Evolutionary conservation across 35 echinoderm and acorn worm genomes (phyloP), one percentile per base, ranked within the genome.

Genomic region (Strongylocentrotus purpuratus): DNA sequence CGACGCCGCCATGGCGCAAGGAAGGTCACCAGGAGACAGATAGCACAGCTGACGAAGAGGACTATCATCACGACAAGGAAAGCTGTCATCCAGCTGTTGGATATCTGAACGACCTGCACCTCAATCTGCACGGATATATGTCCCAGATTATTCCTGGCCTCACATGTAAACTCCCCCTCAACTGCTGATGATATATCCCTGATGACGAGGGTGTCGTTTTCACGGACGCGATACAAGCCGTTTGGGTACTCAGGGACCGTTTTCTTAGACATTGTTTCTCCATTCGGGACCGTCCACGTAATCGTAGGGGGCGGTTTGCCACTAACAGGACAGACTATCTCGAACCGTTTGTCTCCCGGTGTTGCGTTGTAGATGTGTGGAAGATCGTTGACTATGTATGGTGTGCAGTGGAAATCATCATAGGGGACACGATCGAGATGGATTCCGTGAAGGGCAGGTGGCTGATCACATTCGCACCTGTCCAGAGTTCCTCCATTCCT

Each of bases 241-340:
- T 89, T 89, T 78, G 5, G 25, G 65, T 78, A 28, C 65, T 78
- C 65, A 7, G 20, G 65, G 87, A 46, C 31, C 15, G 87, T 89
- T 15, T 45, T 46, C 32, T 33, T 46, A 1, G 87, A 45, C 15
- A 89, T 89, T 11, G 12, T 33, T 31, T 89, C 87, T 4, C 87
- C 87, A 89, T 20, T 46, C 12, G 87, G 87, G 45, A 13, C 41
- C 45, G 45, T 33, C 87, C 87, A 89, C 15, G 32, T 45, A 9
- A 89, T 89, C 5, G 32, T 89, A 46, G 87, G 87, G 45, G 32
- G 45, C 45, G 87, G 87, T 89, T 89, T 89, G 13, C 33, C 87
- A 89, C n/a, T 9, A 22, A 89, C 31, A 46, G 87, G 87, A 46
- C 87, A 89, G 32, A 25, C 33, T 46, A 89, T 33, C 15, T 45